Base-by-base conservation (phyloP, 2,888 invertebrate genomes). In the Pyrrhia umbra region DNA sequence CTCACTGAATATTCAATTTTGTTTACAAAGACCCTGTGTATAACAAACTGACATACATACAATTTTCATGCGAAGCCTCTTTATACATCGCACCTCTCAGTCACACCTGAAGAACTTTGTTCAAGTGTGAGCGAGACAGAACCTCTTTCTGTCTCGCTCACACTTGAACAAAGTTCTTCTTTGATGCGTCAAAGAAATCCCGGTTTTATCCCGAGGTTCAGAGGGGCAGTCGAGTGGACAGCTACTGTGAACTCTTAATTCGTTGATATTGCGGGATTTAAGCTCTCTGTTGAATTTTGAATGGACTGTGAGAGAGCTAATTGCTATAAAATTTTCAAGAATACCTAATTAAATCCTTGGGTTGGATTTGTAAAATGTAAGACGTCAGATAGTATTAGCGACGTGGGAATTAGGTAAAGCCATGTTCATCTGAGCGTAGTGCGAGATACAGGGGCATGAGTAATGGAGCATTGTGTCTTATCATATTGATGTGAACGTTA, bases 1-100 rank as follows among this genome's bases (percentile, higher is more conserved):
- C 91, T 89, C 85, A 88, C 88, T 92, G 92, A 92, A 93, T 94
- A 93, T 93, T 92, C 91, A 92, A 94, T 94, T 93, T 91, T 92
- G 90, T 92, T 91, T 88, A 91, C 92, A 91, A 92, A 91, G 91
- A 88, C 81, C 85, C 84, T 80, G 81, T 82, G 74, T 80, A 85
- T 87, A 88, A 85, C 88, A 85, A 86, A 85, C 80, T 75, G 79
- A 78, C 88, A 89, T 86, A 84, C 88, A 91, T 90, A 85, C 89
- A 92, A 91, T 89, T 91, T 92, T 90, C 88, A 89, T 88, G 81
- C 79, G 65, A 73, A 69, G 56, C 66, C 47, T 58, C 64, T 63
- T 67, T 60, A 60, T 43, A 40, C 15, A 51, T 61, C 51, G 13
- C 23, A 52, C 58, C 69, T 77, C 75, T 52, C 55, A 37, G 4